A percentile compares a stretch with the other conserved stretches of the same genome.
Evolutionary conservation across 2,797 vertebrate genomes (phyloP).

Genomic region (Gadopsis marmoratus): DNA sequence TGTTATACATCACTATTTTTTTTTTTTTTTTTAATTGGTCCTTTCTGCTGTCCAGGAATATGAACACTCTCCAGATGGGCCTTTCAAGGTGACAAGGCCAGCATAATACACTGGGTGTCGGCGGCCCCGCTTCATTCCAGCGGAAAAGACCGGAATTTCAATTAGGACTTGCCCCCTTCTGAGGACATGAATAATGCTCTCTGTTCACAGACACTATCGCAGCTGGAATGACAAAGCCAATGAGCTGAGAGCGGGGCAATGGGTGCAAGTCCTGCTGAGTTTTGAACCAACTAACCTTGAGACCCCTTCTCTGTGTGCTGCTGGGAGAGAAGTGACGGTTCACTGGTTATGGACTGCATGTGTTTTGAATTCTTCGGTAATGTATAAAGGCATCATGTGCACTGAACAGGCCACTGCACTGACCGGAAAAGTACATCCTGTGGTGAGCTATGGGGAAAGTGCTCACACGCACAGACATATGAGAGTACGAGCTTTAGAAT

Average conservation of each 20-base stretch:
- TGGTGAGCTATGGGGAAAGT: conserved; percentile 28
- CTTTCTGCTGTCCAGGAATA: conserved; percentile 60
- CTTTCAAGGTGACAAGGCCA: conserved; percentile 79
- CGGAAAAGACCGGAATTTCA: conserved; percentile 85
- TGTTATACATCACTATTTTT: conserved; percentile 28
- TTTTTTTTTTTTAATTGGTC: conserved; percentile 12
- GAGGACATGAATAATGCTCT: conserved; percentile 84
- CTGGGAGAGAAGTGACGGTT: conserved; percentile 60
- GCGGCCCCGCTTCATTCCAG: conserved; percentile 70
- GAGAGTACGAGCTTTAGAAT: neutral
- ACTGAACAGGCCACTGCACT: conserved; percentile 34
- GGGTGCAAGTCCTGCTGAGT: conserved; percentile 74
- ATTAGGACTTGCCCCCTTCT: conserved; percentile 82
- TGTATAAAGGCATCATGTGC: conserved; percentile 56
- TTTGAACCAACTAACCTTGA: conserved; percentile 79
- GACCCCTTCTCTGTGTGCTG: conserved; percentile 34
- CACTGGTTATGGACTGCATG: conserved; percentile 54
- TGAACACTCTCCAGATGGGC: conserved; percentile 63
- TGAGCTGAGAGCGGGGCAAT: conserved; percentile 70
- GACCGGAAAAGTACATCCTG: conserved; percentile 30
- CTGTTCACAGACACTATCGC: conserved; percentile 80
- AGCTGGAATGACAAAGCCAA: conserved; percentile 82
- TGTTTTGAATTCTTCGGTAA: conserved; percentile 67
- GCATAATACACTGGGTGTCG: conserved; percentile 77
- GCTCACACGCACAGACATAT: neutral